Conservation (phyloP, 2,113 vertebrate genomes). For the Gyps fulvus region DNA sequence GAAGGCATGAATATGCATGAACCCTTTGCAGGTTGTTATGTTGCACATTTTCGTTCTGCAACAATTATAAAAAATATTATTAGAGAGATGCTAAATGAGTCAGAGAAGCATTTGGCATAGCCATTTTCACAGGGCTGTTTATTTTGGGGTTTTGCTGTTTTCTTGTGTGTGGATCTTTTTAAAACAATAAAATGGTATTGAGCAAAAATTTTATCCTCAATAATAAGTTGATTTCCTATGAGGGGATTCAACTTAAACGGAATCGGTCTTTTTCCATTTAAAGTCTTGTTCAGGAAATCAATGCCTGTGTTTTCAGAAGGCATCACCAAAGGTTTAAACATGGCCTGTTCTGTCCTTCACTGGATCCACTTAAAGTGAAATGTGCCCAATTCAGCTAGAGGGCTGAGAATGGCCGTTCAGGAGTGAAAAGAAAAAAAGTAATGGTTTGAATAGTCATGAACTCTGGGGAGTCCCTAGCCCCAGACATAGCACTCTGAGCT, state of each 20-base stretch:
- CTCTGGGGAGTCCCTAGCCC: background rate
- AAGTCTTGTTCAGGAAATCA: background rate
- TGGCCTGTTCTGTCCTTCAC: background rate
- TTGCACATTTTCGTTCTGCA: constrained; percentile 2
- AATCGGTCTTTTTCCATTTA: background rate
- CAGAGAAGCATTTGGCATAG: background rate
- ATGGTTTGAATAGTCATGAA: background rate
- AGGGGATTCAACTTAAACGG: background rate
- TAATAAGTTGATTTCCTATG: background rate
- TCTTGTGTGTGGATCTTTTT: background rate
- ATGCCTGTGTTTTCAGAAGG: background rate
- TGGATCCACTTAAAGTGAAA: background rate
- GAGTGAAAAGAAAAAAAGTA: background rate
- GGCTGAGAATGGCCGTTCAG: background rate
- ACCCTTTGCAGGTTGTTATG: constrained; percentile 11
- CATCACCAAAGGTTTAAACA: background rate
- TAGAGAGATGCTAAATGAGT: background rate
- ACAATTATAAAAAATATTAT: constrained; percentile 22
- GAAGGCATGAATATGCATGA: constrained; percentile 10
- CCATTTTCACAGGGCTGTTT: background rate
- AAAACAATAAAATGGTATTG: background rate
- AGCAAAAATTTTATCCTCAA: background rate
- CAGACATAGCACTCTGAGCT: background rate
- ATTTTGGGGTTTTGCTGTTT: background rate
- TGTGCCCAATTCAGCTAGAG: background rate